A percentile compares a stretch with the other conserved stretches of the same genome.
phyloP scores from a whole-genome alignment of 2,113 vertebrate genomes.

The Paramormyrops kingsleyae region DNA sequence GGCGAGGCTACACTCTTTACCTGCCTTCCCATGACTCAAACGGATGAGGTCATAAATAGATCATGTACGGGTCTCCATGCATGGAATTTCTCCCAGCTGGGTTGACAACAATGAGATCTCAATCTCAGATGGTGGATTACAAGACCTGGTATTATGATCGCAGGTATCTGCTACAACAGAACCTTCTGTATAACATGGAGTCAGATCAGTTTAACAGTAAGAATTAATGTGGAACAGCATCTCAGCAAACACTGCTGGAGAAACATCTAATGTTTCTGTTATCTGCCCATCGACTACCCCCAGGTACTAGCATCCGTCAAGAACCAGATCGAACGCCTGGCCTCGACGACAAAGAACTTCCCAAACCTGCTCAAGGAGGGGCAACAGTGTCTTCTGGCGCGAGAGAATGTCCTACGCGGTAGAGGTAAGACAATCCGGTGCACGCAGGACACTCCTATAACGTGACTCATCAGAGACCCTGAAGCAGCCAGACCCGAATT shows the following conservation, averaged over 20 bases:
- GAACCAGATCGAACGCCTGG: conserved; percentile 85
- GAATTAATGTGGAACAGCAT: neutral
- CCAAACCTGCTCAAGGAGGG: conserved; percentile 76
- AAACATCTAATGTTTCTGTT: neutral
- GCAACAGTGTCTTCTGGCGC: conserved; percentile 82
- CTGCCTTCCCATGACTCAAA: neutral
- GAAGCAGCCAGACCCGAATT: neutral
- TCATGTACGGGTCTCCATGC: neutral
- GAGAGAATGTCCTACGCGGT: conserved; percentile 59
- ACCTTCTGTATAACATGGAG: neutral
- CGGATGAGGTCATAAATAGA: neutral
- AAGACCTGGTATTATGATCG: neutral
- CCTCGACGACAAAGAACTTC: conserved; percentile 74
- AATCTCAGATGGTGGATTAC: neutral
- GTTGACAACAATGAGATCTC: neutral
- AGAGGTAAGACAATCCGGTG: conserved; percentile 40
- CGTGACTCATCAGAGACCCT: neutral
- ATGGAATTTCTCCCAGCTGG: neutral
- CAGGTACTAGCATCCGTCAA: conserved; percentile 92
- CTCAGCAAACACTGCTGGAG: neutral
- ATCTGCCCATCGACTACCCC: neutral
- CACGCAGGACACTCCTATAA: neutral
- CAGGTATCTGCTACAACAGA: neutral
- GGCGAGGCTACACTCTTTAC: neutral
- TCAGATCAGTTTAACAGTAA: neutral